phyloP scores from a whole-genome alignment of 2,888 invertebrate species.

The Drosophila ezoana region DNA sequence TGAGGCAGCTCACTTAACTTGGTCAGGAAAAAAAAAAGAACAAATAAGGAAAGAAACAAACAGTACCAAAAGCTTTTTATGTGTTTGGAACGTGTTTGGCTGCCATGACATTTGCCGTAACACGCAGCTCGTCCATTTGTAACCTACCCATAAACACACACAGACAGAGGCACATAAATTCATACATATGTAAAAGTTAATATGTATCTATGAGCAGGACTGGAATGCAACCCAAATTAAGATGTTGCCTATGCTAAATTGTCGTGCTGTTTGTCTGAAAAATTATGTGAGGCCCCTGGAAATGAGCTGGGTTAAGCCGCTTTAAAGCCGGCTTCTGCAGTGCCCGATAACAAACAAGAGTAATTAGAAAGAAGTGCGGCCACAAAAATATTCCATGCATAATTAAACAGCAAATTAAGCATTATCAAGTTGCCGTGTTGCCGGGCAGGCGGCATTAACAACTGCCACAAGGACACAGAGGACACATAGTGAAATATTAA shows the following conservation, averaged over 20 bases:
- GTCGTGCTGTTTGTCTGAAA: slow-evolving; percentile 48
- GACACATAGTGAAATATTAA: slow-evolving; percentile 66
- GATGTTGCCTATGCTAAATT: slow-evolving; percentile 65
- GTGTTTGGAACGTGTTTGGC: slow-evolving; percentile 68
- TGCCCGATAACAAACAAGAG: slow-evolving; percentile 9
- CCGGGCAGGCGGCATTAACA: slow-evolving; percentile 7
- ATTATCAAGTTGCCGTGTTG: slow-evolving; percentile 54
- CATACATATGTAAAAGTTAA: slow-evolving; percentile 25
- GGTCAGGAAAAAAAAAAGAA: slow-evolving; percentile 18
- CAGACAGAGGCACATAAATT: not conserved
- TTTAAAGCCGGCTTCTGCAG: slow-evolving; percentile 32
- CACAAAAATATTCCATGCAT: slow-evolving; percentile 63
- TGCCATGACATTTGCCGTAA: slow-evolving; percentile 52
- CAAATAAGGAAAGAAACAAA: slow-evolving; percentile 30
- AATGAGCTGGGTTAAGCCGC: slow-evolving; percentile 57
- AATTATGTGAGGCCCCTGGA: slow-evolving; percentile 41
- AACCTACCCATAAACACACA: slow-evolving; percentile 20
- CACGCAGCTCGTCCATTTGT: slow-evolving; percentile 66
- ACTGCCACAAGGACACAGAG: slow-evolving; percentile 13
- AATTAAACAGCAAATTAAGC: slow-evolving; percentile 73
- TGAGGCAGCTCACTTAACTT: slow-evolving; percentile 61
- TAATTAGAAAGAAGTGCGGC: slow-evolving; percentile 22
- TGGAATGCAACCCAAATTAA: slow-evolving; percentile 61
- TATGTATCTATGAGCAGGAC: slow-evolving; percentile 27
- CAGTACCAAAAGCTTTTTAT: slow-evolving; percentile 68